These are phyloP conservation scores for Apostichopus leukothele DNA, from an alignment of 53 echinoderm and acorn worm genomes.

Conservation along the genomic window DNA sequence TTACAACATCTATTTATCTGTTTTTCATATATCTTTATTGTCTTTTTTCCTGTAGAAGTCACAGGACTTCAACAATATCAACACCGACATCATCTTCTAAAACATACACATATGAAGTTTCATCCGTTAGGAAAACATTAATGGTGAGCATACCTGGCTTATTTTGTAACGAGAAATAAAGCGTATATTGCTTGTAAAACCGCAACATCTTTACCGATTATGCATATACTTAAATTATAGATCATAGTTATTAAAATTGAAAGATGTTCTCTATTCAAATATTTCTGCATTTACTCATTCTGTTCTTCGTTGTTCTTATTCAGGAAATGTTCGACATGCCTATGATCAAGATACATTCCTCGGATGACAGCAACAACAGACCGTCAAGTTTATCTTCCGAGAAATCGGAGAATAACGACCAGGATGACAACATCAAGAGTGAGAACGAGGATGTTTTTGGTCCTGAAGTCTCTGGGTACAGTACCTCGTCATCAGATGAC, in stretches of 20 bases:
- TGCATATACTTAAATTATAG: too few species aligned
- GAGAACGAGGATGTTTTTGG: slow-evolving; percentile 9
- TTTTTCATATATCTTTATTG: neutral
- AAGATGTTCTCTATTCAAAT: too few species aligned
- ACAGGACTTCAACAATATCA: slow-evolving; percentile 20
- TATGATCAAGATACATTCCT: slow-evolving; percentile 79
- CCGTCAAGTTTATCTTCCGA: slow-evolving; percentile 34
- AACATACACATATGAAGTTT: slow-evolving; percentile 81
- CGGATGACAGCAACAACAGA: slow-evolving; percentile 46
- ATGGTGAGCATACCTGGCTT: slow-evolving; percentile 46
- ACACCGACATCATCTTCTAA: slow-evolving; percentile 47
- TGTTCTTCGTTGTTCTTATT: too few species aligned
- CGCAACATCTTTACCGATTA: too few species aligned
- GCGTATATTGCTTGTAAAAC: neutral
- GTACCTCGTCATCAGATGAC: slow-evolving; percentile 34
- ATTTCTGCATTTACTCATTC: too few species aligned
- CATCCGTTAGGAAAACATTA: slow-evolving; percentile 65
- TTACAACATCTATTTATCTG: too few species aligned
- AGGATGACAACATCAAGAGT: neutral
- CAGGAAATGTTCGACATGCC: slow-evolving; percentile 96
- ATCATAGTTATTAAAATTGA: too few species aligned
- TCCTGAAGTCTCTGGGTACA: slow-evolving; percentile 16
- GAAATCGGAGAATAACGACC: slow-evolving; percentile 20
- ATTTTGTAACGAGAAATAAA: too few species aligned
- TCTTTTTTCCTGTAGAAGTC: neutral